Evolutionary conservation across 2,113 vertebrate species (phyloP), one percentile per base, ranked within the genome.

Genomic region (Oryzias javanicus): DNA sequence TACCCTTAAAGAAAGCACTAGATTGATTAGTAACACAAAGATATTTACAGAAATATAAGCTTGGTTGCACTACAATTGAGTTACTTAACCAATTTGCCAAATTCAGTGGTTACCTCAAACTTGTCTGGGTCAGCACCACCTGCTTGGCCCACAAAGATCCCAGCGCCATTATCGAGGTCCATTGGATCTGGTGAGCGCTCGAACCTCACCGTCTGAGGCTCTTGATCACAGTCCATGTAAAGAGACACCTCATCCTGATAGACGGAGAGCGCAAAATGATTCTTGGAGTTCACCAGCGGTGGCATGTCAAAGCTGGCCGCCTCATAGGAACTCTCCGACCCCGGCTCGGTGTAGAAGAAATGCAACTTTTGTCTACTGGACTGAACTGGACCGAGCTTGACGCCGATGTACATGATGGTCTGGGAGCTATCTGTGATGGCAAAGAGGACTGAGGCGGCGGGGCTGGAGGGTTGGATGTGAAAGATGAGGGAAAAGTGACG

Each of bases 61-160:
- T 12, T 35, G 7, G 29, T 8, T 35, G 29, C 29, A 35, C 10
- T 35, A 8, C 7, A 10, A 35, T 35, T 7, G 29, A 1, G 10
- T 35, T 35, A 35, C 29, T 35, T 1, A 8, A 35, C 35, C 12
- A 35, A 35, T 35, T 35, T 3, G 10, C 8, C 7, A 35, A 35
- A 35, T 35, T 35, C 35, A 12, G 35, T 8, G 12, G 41, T 65
- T 76, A 98, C 97, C 95, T 93, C 81, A 57, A 94, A 98, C 64
- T 92, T 95, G 76, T 95, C 91, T 0, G 86, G 71, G 46, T 98
- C 95, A 0, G 94, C 95, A 0, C 79, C 84, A 70, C 95, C 96
- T 0, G 93, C 96, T 54, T 96, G 94, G 17, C 92, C 97, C 75
- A 99, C 94, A 2, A 98, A 98, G 81, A 98, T 83, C 55, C 90